Base-by-base conservation (phyloP, 1,140 invertebrate species). In the Drosophila serrata region DNA sequence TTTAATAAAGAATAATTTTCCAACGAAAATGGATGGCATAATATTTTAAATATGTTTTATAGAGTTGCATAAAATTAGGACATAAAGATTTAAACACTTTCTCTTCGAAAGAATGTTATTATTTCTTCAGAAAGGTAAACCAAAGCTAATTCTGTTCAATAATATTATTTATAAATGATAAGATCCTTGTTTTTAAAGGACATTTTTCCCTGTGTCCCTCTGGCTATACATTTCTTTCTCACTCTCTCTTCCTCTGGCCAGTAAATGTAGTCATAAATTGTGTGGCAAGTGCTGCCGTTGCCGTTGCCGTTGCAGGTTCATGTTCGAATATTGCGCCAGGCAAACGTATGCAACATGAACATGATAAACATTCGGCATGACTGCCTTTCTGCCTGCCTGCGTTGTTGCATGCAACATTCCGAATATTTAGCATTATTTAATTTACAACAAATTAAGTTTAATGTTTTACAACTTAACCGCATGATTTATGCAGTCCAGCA, bases 371-470 rank as follows among this genome's bases (percentile, higher is more conserved):
- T 67, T 63, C 82, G 78, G 68, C 68, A 72, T 51, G 48, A 64
- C 35, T 64, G 61, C 22, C 45, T 46, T 2, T 7, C 15, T 46
- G 22, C 9, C 35, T 22, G 15, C 4, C 35, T 37, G 31, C 11
- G 11, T 55, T 9, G 15, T 27, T 48, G 68, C 68, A 72, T 72
- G 65, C 65, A 70, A 58, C 65, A 40, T 59, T 35, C 51, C 39
- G 65, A 87, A 87, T 84, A 81, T 73, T 81, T 90, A 68, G 77
- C 62, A 64, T 81, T 85, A 90, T 88, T 88, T 88, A 90, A 88
- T 90, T 84, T 84, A 75, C 81, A 88, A 78, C 80, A 90, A 90
- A 88, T 88, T 88, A 81, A 82, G 58, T 77, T 88, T 82, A 75
- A 84, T 90, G 85, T 88, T 88, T 76, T 76, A 67, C 68, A 75